Conservation (phyloP, 2,888 invertebrate genomes). For the Troglohyphantes excavatus region DNA sequence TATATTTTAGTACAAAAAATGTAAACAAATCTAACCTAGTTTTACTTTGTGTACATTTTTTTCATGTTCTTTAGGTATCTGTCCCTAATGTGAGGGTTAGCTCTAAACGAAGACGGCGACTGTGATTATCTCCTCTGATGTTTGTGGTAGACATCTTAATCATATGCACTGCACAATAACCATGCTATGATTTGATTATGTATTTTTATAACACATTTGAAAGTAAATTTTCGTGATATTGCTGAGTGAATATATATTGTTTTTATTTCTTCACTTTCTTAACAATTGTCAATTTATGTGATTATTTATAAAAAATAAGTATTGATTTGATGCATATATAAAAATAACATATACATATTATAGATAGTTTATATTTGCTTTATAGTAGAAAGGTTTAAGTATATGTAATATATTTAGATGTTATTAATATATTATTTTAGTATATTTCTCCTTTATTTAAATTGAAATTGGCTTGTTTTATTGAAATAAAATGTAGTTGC, state of each 20-base stretch:
- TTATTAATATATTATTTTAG: background rate
- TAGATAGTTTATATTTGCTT: background rate
- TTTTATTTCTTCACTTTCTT: background rate
- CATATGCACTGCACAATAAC: background rate
- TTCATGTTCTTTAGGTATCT: slow-evolving; percentile 56
- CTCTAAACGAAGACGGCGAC: slow-evolving; percentile 54
- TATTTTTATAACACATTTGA: background rate
- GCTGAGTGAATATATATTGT: background rate
- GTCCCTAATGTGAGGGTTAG: slow-evolving; percentile 73
- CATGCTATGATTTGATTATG: background rate
- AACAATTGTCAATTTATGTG: background rate
- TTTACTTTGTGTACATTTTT: background rate
- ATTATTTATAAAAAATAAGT: background rate
- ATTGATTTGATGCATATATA: background rate
- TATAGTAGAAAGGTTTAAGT: background rate
- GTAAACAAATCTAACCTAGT: background rate
- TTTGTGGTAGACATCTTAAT: slow-evolving; percentile 20
- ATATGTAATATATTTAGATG: background rate
- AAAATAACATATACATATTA: background rate
- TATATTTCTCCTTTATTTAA: background rate
- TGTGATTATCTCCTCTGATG: slow-evolving; percentile 21
- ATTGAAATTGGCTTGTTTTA: background rate
- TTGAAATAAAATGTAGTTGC: too few relatives aligned
- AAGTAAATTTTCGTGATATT: background rate
- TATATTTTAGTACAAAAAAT: background rate